Base-by-base conservation (phyloP, 2,113 vertebrate genomes). In the Syngnathus scovelli region DNA sequence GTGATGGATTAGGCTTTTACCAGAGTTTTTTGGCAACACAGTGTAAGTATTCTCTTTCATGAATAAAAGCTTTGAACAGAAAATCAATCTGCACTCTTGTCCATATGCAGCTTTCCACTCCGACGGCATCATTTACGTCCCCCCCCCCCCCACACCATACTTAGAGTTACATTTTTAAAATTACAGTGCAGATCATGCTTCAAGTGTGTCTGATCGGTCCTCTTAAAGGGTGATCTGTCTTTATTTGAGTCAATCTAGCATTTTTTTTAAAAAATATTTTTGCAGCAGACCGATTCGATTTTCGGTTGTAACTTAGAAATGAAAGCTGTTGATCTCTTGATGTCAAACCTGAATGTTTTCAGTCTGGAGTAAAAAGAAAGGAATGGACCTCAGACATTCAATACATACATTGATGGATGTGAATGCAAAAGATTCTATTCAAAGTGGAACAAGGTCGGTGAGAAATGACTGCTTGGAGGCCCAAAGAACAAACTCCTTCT, bases 1-100 rank as follows among this genome's bases (percentile, higher is more conserved):
- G 74, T 81, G 64, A 82, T 59, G 49, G 52, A 78, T 80, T 63
- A 69, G 36, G 74, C 75, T 76, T 72, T 82, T 68, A 72, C 63
- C 60, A 76, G 66, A 33, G 3, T 64, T 70, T 27, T 62, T 72
- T 78, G 76, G 60, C 67, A 66, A 64, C 39, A 69, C n/a, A 68
- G 69, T 69, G 77, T 48, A 78, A 68, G 46, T 58, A 74, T 67
- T 37, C 10, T n/a, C 33, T 66, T 59, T 27, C 43, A 23, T 71
- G 55, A 78, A 65, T 61, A 51, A 76, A 75, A 74, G 63, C 68
- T 58, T 75, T 74, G 68, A 71, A 72, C 69, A 64, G 39, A 70
- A 43, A 51, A 39, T 69, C 54, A 23, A 66, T 62, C 58, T 39
- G 44, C 27, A 44, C 39, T 67, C 69, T 21, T 38, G 62, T 64